A percentile compares a stretch with the other conserved stretches of the same genome.
phyloP scores from a whole-genome alignment of 2,888 invertebrate species.

The Subacronicta megacephala region DNA sequence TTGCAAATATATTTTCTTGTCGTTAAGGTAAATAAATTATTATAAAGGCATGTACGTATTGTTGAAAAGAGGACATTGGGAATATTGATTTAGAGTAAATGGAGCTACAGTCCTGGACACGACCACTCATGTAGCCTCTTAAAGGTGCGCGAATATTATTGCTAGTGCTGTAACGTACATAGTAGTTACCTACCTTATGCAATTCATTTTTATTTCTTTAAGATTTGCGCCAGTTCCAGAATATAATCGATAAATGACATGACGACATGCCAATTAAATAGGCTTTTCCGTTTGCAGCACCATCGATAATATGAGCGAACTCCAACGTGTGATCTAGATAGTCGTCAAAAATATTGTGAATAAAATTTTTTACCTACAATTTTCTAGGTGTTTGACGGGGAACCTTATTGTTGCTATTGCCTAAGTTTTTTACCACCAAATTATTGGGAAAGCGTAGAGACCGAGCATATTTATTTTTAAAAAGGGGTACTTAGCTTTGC shows the following conservation, averaged over 20 bases:
- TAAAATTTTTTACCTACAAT: constrained; percentile 84
- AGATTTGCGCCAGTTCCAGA: not conserved
- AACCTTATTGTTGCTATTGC: constrained; percentile 75
- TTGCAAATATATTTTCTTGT: constrained; percentile 72
- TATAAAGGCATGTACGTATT: constrained; percentile 78
- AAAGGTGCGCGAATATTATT: constrained; percentile 50
- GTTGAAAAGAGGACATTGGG: constrained; percentile 72
- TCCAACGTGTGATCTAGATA: constrained; percentile 73
- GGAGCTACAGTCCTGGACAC: constrained; percentile 77
- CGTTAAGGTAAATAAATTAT: constrained; percentile 80
- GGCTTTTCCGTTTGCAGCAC: constrained; percentile 22
- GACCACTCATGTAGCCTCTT: constrained; percentile 76
- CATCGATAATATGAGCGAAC: constrained; percentile 38
- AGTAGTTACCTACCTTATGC: constrained; percentile 7
- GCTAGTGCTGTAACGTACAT: constrained; percentile 18
- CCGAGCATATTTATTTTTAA: constrained; percentile 40
- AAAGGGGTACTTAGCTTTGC: constrained; percentile 23
- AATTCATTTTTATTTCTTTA: constrained; percentile 5
- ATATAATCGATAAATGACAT: not conserved
- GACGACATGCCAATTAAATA: constrained; percentile 3
- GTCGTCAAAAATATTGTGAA: constrained; percentile 75
- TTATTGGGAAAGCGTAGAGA: constrained; percentile 34
- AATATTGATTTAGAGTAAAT: constrained; percentile 67
- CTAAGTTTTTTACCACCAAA: constrained; percentile 51
- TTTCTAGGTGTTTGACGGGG: constrained; percentile 78